Evolutionary conservation across 2,113 vertebrate species (phyloP).

Genomic region (Melanerpes formicivorus): DNA sequence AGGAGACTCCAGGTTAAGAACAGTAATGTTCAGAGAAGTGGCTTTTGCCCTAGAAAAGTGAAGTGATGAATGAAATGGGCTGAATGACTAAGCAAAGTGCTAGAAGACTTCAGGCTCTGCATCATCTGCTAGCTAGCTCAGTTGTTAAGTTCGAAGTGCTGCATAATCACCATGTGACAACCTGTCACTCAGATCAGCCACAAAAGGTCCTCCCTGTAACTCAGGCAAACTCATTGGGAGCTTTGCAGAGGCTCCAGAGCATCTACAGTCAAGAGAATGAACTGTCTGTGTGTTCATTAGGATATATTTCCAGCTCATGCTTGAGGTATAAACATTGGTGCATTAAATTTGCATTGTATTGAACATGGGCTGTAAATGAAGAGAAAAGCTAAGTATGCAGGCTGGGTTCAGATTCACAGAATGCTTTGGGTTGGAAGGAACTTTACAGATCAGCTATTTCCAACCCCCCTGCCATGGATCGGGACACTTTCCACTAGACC

Average conservation of each 20-base stretch:
- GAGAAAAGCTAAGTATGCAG: background rate
- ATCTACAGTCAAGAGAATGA: background rate
- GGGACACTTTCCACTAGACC: no score
- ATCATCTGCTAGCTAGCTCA: background rate
- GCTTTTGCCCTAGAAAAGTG: background rate
- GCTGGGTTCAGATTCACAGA: background rate
- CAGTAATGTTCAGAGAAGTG: background rate
- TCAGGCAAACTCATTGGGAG: background rate
- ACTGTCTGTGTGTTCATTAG: background rate
- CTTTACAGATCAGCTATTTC: no score
- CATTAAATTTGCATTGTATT: accelerated
- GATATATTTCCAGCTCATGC: accelerated
- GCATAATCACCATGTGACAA: background rate
- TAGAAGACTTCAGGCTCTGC: background rate
- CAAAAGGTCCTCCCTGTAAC: background rate
- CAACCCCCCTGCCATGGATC: no score
- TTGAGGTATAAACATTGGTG: background rate
- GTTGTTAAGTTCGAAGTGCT: background rate
- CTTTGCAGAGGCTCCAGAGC: background rate
- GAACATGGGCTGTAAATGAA: background rate
- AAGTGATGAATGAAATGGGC: background rate
- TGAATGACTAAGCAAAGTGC: conserved; percentile 12
- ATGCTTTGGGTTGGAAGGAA: no score
- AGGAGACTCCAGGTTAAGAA: background rate
- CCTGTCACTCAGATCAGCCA: background rate